Percentiles rank a stretch among this genome's conserved stretches.
Evolutionary conservation across 2,113 vertebrate genomes (phyloP).

Genomic region (Peromyscus polionotus): DNA sequence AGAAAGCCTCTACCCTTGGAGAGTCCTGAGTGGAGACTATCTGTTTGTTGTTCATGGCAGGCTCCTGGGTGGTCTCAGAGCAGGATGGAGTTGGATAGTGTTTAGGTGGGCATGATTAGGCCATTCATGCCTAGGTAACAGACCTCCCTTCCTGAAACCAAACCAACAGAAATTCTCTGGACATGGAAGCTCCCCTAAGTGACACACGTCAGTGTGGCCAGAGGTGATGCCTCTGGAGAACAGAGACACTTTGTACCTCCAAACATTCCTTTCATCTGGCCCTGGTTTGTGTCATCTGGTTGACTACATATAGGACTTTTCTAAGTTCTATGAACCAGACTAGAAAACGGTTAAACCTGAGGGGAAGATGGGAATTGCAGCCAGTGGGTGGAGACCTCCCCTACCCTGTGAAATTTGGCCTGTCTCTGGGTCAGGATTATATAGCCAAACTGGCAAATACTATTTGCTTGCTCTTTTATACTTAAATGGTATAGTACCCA

Average conservation of each 20-base stretch:
- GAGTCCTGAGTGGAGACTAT: background rate
- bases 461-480: background rate
- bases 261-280: background rate
- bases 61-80: background rate
- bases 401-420: background rate
- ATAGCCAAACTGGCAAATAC: background rate
- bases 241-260: background rate
- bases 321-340: background rate
- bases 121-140: no score
- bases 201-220: background rate
- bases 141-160: no score
- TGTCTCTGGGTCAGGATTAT: background rate
- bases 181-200: background rate
- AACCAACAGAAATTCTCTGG: background rate
- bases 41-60: background rate
- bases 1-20: background rate
- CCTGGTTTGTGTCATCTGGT: background rate
- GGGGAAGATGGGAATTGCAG: background rate
- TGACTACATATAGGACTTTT: background rate
- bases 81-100: background rate
- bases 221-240: background rate
- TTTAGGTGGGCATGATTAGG: background rate
- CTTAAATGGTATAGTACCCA: background rate
- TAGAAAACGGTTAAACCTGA: background rate
- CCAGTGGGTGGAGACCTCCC: background rate